Base-by-base conservation (phyloP, 2,888 invertebrate genomes). In the Polydrusus cervinus region DNA sequence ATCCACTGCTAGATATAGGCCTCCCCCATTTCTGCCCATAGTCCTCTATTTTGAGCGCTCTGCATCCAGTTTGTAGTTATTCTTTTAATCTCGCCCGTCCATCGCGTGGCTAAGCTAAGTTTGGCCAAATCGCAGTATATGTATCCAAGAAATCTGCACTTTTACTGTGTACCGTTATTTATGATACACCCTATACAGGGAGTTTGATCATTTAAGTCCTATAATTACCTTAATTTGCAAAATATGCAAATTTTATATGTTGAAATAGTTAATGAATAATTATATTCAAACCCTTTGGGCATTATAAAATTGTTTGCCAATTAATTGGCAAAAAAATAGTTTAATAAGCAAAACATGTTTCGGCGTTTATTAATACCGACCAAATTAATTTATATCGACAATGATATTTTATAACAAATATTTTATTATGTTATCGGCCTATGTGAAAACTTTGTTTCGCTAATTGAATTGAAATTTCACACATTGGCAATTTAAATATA, bases 221-320 rank as follows among this genome's bases (percentile, higher is more conserved):
- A n/a, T n/a, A 25, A 53, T 53, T 53, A 53, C 25, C 55, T 7
- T 38, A 40, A 16, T 40, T 38, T 60, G 38, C 57, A 60, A 38
- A 2, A 14, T 13, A 38, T 16, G 14, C 57, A 60, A 60, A 18
- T 60, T 60, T 38, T 38, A 60, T 55, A 60, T 53, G 11, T 34
- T 53, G n/a, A 30, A 55, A 25, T 53, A 53, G 53, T 34, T 34
- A 55, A 34, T 55, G 20, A 55, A 55, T 14, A 53, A 53, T 53
- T 53, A 30, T n/a, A 53, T 25, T 25, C 1, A 25, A 25, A 34
- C 13, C 25, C 34, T 0, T 8, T 55, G 14, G 34, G 34, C 10
- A 34, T 60, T 60, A 34, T 60, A 10, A 60, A 40, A 60, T 60
- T 60, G 57, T 60, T 60, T 57, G 13, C 38, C 57, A 57, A 57